Conservation (phyloP, 2,888 invertebrate species). For the Scaptomyza parva region DNA sequence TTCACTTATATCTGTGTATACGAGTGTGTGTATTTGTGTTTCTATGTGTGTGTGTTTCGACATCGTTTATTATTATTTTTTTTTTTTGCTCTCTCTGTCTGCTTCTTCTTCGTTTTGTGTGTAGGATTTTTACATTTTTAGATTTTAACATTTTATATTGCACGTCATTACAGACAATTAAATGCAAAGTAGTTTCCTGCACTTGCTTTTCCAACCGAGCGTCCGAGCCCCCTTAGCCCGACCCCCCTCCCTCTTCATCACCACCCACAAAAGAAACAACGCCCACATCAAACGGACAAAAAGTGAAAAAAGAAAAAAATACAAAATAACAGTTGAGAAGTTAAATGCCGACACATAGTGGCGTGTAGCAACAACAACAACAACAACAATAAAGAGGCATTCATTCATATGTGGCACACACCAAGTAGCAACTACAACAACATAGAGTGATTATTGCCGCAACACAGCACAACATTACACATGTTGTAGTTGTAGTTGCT, state of each 20-base stretch:
- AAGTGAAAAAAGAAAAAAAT: constrained; percentile 56
- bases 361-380: constrained; percentile 65
- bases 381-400: constrained; percentile 52
- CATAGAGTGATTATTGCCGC: constrained; percentile 76
- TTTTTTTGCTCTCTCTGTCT: too few species aligned
- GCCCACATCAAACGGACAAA: constrained; percentile 65
- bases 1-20: constrained; percentile 47
- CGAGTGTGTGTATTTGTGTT: constrained; percentile 34
- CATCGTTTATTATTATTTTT: constrained; percentile 21
- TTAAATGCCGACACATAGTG: constrained; percentile 79
- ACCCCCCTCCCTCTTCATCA: not conserved
- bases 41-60: constrained; percentile 48
- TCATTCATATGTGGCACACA: constrained; percentile 79
- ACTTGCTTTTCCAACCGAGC: constrained; percentile 73
- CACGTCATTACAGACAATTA: constrained; percentile 85
- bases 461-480: constrained; percentile 77
- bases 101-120: constrained; percentile 23
- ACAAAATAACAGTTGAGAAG: constrained; percentile 76
- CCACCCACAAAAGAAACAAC: constrained; percentile 4
- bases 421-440: constrained; percentile 42
- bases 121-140: constrained; percentile 70
- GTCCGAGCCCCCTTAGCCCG: constrained; percentile 39
- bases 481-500: constrained; percentile 50
- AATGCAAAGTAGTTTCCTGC: constrained; percentile 85
- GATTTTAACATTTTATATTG: constrained; percentile 85